Base-by-base conservation (phyloP, 2,113 vertebrate genomes). In the Psittacus erithacus region DNA sequence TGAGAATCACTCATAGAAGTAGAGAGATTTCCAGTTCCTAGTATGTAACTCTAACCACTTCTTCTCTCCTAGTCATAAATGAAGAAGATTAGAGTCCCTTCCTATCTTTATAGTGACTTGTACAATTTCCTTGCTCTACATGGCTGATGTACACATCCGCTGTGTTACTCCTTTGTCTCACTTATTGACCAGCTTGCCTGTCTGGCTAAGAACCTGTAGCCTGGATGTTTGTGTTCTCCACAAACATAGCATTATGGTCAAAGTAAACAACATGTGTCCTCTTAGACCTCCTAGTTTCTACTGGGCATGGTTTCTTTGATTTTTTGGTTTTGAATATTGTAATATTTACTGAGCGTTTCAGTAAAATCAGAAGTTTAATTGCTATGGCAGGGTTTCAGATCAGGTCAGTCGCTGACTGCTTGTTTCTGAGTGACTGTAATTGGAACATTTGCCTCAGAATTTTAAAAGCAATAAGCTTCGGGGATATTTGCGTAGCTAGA, bases 161-260 rank as follows among this genome's bases (percentile, higher is more conserved):
- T 1, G 0, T 9, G 39, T 8, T 41, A 64, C 23, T 57, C 46
- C 38, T 49, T 33, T 19, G 3, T 25, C 20, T 52, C 10, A 14
- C 39, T n/a, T 38, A 8, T 9, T 7, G 33, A n/a, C 29, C 53
- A 19, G 28, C 18, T 50, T 33, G 22, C 14, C 27, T 41, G 17
- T 1, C 44, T 68, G 55, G 11, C 63, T 63, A 17, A 53, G 59
- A 71, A 16, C n/a, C 49, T 46, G 25, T 43, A 47, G 22, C 13
- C 62, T 68, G 35, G 17, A 43, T 27, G 46, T 43, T 59, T 28
- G 2, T 73, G 77, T 7, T 38, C 33, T 24, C 35, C 53, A 35
- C n/a, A 79, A 57, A 52, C 4, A 38, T 2, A 62, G 4, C 27
- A 8, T 5, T n/a, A 12, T 41, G 16, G 39, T 9, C 13, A 69